Conservation (phyloP, 1,140 invertebrate species). For the Mizuhopecten yessoensis region DNA sequence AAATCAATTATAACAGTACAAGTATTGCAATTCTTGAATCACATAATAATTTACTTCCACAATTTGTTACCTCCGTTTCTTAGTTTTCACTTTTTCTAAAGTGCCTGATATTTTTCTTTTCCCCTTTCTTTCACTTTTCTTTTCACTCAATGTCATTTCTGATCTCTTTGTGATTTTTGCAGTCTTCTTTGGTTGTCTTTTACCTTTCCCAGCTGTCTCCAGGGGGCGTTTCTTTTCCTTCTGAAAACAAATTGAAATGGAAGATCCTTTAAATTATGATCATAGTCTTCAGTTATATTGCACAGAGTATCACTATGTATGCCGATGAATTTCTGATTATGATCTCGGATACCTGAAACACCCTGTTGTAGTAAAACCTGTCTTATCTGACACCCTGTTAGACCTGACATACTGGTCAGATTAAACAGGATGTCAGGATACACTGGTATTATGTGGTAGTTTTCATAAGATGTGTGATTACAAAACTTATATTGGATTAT, state of each 20-base stretch:
- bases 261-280: background rate
- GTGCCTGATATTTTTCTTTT: conserved; percentile 16
- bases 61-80: background rate
- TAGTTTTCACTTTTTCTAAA: background rate
- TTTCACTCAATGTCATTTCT: background rate
- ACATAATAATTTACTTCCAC: no score
- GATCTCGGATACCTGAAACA: no score
- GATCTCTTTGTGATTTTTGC: background rate
- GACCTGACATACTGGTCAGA: no score
- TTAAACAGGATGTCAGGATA: no score
- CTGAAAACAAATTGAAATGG: background rate
- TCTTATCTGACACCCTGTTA: no score
- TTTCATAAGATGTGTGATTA: no score
- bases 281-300: background rate
- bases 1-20: no score
- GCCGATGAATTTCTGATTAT: no score
- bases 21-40: background rate
- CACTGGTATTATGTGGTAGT: no score
- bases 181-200: background rate
- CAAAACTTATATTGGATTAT: no score
- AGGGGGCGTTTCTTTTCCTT: background rate
- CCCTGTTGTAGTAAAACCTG: no score
- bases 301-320: no score
- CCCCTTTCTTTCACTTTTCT: background rate
- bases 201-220: background rate